Evolutionary conservation across 2,888 invertebrate genomes (phyloP).

Genomic region (Philopedon plagiatum): DNA sequence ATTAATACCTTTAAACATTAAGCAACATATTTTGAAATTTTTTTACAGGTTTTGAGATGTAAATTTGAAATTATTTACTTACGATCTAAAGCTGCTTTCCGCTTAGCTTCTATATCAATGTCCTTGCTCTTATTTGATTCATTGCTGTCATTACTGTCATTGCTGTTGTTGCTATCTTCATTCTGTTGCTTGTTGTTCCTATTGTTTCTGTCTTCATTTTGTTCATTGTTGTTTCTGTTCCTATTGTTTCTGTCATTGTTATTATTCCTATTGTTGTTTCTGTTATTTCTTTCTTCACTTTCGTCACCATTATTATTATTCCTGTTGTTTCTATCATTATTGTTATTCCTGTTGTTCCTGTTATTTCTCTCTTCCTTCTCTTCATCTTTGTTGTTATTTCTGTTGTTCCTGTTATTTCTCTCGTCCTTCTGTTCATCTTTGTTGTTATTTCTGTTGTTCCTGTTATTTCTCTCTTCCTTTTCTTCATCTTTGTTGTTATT

Average conservation of each 20-base stretch:
- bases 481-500: slow-evolving; percentile 1
- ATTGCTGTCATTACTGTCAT: background rate
- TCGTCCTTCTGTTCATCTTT: too few species aligned
- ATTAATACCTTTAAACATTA: too few species aligned
- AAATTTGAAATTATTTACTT: background rate
- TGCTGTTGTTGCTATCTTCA: background rate
- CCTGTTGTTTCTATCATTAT: background rate
- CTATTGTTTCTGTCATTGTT: background rate
- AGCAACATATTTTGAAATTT: too few species aligned
- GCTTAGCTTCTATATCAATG: background rate
- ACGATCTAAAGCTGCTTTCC: slow-evolving; percentile 3
- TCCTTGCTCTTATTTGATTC: background rate
- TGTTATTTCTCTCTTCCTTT: too few species aligned
- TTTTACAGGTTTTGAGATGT: too few species aligned
- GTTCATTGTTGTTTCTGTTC: background rate
- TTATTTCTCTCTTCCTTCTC: background rate
- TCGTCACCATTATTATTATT: background rate
- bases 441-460: too few species aligned
- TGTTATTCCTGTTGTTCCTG: background rate
- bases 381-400: background rate
- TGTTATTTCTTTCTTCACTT: background rate
- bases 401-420: background rate
- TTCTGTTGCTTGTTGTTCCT: background rate
- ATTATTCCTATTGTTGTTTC: background rate
- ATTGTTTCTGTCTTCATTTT: background rate